Evolutionary conservation across 2,888 invertebrate species (phyloP).

Genomic region (Agrypnus murinus): DNA sequence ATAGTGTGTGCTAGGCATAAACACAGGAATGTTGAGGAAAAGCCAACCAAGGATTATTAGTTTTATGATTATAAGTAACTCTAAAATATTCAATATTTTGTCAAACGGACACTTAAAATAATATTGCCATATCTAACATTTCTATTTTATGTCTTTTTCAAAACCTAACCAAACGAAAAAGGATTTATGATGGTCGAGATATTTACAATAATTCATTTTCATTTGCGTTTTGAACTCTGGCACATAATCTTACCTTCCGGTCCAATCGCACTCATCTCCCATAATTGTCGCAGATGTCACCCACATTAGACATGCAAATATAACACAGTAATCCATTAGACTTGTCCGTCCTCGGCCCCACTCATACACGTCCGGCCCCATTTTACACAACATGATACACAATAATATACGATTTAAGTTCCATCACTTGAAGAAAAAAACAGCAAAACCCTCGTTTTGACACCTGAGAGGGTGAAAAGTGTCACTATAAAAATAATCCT

Average conservation of each 20-base stretch:
- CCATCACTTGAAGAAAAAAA: slow-evolving; percentile 20
- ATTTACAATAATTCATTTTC: no score
- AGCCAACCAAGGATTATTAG: no score
- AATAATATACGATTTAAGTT: slow-evolving; percentile 29
- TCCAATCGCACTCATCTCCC: slow-evolving; percentile 82
- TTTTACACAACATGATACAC: slow-evolving; percentile 49
- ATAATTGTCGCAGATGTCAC: slow-evolving; percentile 73
- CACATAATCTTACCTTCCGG: slow-evolving; percentile 76
- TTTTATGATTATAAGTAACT: no score
- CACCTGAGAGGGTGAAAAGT: slow-evolving; percentile 10
- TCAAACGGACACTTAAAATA: no score
- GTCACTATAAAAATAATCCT: no score
- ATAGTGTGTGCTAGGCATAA: no score
- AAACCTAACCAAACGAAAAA: no score
- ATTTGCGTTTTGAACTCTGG: slow-evolving; percentile 25
- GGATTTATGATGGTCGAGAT: no score
- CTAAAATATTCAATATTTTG: no score
- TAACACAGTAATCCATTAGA: slow-evolving; percentile 60
- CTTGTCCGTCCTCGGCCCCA: slow-evolving; percentile 52
- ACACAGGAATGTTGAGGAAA: no score
- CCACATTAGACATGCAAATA: slow-evolving; percentile 61
- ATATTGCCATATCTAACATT: no score
- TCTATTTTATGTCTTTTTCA: no score
- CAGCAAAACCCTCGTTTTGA: background rate
- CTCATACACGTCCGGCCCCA: slow-evolving; percentile 52